phyloP scores from a whole-genome alignment of 2,113 vertebrate genomes.

The Tetrax tetrax region DNA sequence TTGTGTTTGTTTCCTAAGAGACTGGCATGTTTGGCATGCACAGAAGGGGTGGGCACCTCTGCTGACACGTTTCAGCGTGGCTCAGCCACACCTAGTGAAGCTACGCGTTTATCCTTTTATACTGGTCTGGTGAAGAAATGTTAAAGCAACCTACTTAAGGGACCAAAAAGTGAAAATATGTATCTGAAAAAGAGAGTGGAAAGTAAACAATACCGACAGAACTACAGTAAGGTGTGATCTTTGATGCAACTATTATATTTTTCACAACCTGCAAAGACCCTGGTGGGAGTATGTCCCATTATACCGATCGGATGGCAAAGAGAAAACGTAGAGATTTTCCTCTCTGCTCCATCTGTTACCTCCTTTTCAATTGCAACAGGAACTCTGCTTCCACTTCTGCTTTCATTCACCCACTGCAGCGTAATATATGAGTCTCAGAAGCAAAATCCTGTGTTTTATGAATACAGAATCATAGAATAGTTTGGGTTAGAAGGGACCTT shows the following conservation, averaged over 20 bases:
- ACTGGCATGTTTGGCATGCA: background rate
- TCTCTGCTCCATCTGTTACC: conserved; percentile 10
- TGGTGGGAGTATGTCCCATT: background rate
- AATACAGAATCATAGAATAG: background rate
- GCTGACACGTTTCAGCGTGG: background rate
- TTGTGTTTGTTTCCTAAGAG: background rate
- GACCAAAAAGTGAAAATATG: accelerated
- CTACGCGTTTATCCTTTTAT: background rate
- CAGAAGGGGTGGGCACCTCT: background rate
- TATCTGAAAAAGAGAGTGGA: background rate
- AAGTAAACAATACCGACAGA: background rate
- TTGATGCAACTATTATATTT: background rate
- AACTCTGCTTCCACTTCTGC: conserved; percentile 18
- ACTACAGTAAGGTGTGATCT: background rate
- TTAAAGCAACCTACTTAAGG: background rate
- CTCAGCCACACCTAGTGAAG: background rate
- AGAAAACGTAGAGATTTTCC: background rate
- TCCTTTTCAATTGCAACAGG: background rate
- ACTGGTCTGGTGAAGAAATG: background rate
- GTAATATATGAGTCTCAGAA: background rate
- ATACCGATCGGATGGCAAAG: background rate
- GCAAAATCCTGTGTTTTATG: background rate
- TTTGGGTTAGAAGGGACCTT: no score
- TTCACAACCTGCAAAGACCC: background rate
- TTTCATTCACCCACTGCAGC: background rate